Conservation (phyloP, 2,113 vertebrate species). For the Apeltes quadracus region DNA sequence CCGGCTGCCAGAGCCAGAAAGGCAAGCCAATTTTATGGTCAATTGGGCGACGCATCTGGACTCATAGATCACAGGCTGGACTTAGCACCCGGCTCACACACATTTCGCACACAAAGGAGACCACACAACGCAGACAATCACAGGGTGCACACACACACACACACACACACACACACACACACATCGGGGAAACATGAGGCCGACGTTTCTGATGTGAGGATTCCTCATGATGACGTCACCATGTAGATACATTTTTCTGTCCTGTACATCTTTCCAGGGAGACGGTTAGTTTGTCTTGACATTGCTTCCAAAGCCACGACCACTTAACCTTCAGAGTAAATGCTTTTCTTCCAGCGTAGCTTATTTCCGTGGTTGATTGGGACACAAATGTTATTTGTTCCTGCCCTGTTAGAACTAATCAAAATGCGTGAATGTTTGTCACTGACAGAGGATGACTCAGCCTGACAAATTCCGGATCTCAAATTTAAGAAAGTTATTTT, state of each 20-base stretch:
- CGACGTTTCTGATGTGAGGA: neutral
- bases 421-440: too few species aligned
- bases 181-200: too few species aligned
- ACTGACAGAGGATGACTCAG: too few species aligned
- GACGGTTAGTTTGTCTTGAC: neutral
- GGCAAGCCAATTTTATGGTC: slow-evolving; percentile 95
- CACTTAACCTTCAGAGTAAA: neutral
- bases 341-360: too few species aligned
- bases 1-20: slow-evolving; percentile 85
- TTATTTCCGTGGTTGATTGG: neutral
- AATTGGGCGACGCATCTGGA: slow-evolving; percentile 96
- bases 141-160: slow-evolving; percentile 51
- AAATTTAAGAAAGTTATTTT: too few species aligned
- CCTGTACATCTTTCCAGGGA: neutral
- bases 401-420: too few species aligned
- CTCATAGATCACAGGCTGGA: slow-evolving; percentile 86
- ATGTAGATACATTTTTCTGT: neutral
- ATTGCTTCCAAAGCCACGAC: neutral
- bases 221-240: neutral
- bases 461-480: too few species aligned
- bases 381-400: neutral
- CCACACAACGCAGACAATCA: slow-evolving; percentile 40
- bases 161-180: slow-evolving; percentile 56
- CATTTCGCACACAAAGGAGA: slow-evolving; percentile 58
- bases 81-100: slow-evolving; percentile 82